Conservation (phyloP, 2,113 vertebrate species). For the Taxidea taxus region DNA sequence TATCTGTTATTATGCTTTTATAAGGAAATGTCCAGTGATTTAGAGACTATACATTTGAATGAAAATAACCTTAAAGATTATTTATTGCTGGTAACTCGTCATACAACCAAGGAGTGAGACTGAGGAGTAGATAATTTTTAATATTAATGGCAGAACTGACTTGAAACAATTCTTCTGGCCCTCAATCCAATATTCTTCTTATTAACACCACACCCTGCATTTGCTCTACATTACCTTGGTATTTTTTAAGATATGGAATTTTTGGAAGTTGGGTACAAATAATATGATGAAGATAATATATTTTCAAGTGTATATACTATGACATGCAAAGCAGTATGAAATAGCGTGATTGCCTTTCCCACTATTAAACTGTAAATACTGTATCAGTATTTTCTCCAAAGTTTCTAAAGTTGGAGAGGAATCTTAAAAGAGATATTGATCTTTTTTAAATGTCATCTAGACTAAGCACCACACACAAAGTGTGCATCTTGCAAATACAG, state of each 20-base stretch:
- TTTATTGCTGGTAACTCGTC: not conserved
- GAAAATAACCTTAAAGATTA: not conserved
- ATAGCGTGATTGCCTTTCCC: not conserved
- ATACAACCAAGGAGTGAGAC: not conserved
- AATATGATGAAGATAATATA: not conserved
- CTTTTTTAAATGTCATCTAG: not conserved
- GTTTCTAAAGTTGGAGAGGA: not conserved
- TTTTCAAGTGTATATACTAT: not conserved
- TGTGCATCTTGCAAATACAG: not conserved
- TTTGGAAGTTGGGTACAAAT: not conserved
- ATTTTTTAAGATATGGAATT: slow-evolving; percentile 4
- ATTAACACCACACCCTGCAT: not conserved
- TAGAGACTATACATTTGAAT: not conserved
- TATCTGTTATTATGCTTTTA: not conserved
- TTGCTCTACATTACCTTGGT: not conserved
- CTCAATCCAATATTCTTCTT: not conserved
- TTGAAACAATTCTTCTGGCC: not conserved
- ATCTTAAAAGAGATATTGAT: not conserved
- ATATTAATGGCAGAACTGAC: not conserved
- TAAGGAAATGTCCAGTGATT: not conserved
- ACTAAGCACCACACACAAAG: not conserved
- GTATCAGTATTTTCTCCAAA: not conserved
- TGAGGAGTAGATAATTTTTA: not conserved
- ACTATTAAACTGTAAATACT: not conserved
- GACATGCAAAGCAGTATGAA: not conserved